These are phyloP conservation scores for Macrochelys suwanniensis DNA, from an alignment of 2,797 vertebrate species.

Conservation along the genomic window DNA sequence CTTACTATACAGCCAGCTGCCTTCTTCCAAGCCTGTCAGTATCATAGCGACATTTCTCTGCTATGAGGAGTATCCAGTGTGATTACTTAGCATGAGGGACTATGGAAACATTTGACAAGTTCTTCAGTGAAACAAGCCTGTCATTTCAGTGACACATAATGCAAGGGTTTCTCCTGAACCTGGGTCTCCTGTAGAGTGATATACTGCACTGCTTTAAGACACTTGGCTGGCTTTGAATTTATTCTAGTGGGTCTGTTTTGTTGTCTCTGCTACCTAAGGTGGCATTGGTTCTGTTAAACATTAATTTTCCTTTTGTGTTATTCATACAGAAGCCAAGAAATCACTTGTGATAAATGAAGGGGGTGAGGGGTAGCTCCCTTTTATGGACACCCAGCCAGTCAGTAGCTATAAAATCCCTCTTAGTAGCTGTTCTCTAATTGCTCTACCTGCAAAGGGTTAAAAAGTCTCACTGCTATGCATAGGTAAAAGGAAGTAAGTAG, in stretches of 20 bases:
- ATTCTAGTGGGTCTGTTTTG: background rate
- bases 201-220: constrained; percentile 27
- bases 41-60: background rate
- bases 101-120: too few relatives aligned
- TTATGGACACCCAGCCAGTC: too few relatives aligned
- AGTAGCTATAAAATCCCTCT: too few relatives aligned
- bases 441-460: too few relatives aligned
- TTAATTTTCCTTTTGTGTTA: constrained; percentile 26
- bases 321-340: constrained; percentile 44
- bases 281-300: constrained; percentile 36
- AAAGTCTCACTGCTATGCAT: too few relatives aligned
- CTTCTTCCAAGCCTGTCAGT: background rate
- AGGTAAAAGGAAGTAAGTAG: too few relatives aligned
- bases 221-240: constrained; percentile 24
- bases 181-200: background rate
- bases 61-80: background rate
- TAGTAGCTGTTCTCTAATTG: too few relatives aligned
- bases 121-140: constrained; percentile 10
- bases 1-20: background rate
- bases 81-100: background rate
- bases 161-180: constrained; percentile 8
- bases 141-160: constrained; percentile 1
- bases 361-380: too few relatives aligned
- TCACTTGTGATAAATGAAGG: background rate
- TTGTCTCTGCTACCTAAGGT: background rate